phyloP scores from a whole-genome alignment of 2,888 invertebrate species.

The Monopis laevigella region DNA sequence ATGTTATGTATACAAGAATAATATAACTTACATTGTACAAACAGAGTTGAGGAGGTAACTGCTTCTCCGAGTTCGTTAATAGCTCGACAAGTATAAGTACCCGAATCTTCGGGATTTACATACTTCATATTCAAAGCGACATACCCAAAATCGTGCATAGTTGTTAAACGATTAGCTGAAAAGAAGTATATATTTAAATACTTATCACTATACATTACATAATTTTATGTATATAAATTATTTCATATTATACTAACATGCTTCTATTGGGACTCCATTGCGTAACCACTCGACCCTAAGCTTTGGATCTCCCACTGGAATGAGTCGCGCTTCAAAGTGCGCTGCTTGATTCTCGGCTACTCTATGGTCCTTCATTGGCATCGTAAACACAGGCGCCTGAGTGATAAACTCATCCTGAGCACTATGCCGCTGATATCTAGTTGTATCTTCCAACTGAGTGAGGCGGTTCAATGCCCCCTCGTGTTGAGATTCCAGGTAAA shows the following conservation, averaged over 20 bases:
- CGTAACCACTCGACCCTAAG: conserved; percentile 94
- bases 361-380: conserved; percentile 86
- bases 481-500: conserved; percentile 88
- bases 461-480: conserved; percentile 85
- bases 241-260: conserved; percentile 69
- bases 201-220: background rate
- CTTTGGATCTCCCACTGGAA: conserved; percentile 93
- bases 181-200: no score
- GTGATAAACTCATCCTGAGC: conserved; percentile 81
- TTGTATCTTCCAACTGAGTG: conserved; percentile 82
- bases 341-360: conserved; percentile 92
- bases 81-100: conserved; percentile 95
- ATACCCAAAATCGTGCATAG: conserved; percentile 98
- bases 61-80: conserved; percentile 94
- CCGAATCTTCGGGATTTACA: conserved; percentile 94
- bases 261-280: conserved; percentile 90
- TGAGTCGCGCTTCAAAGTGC: conserved; percentile 92
- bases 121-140: conserved; percentile 95
- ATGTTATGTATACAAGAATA: no score
- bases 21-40: conserved; percentile 79
- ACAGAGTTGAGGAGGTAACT: conserved; percentile 90
- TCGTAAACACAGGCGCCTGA: conserved; percentile 92
- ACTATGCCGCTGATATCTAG: conserved; percentile 77
- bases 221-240: no score
- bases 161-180: conserved; percentile 84